Percentiles rank a stretch among this genome's conserved stretches.
These are phyloP conservation scores for Neoarius graeffei DNA, from an alignment of 2,113 vertebrate species.

Conservation along the genomic window DNA sequence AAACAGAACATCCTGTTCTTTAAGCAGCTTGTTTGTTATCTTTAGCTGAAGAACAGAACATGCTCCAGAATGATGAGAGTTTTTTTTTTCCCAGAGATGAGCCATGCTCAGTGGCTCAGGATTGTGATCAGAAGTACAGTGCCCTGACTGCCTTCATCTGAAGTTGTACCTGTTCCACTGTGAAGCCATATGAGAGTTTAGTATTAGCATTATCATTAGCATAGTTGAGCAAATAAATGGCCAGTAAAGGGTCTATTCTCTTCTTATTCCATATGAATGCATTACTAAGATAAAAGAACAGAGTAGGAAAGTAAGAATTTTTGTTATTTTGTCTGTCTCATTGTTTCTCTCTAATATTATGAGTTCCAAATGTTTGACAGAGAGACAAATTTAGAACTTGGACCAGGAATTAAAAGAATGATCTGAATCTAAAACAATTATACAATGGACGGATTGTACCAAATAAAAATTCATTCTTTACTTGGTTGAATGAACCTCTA, in stretches of 20 bases:
- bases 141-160: background rate
- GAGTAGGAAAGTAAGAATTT: background rate
- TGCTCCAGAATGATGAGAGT: background rate
- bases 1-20: background rate
- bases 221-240: background rate
- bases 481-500: background rate
- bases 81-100: background rate
- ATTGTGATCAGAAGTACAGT: background rate
- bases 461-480: background rate
- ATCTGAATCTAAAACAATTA: background rate
- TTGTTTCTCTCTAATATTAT: background rate
- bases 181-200: background rate
- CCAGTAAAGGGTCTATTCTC: background rate
- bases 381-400: background rate
- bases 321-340: background rate
- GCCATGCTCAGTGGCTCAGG: background rate
- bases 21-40: background rate
- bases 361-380: background rate
- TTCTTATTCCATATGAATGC: background rate
- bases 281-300: background rate
- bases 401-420: background rate
- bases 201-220: too few species aligned
- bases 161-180: background rate
- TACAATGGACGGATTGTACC: background rate
- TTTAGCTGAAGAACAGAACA: background rate